Evolutionary conservation across 2,797 vertebrate genomes (phyloP), one percentile per base, ranked within the genome.

Genomic region (Glossophaga mutica): DNA sequence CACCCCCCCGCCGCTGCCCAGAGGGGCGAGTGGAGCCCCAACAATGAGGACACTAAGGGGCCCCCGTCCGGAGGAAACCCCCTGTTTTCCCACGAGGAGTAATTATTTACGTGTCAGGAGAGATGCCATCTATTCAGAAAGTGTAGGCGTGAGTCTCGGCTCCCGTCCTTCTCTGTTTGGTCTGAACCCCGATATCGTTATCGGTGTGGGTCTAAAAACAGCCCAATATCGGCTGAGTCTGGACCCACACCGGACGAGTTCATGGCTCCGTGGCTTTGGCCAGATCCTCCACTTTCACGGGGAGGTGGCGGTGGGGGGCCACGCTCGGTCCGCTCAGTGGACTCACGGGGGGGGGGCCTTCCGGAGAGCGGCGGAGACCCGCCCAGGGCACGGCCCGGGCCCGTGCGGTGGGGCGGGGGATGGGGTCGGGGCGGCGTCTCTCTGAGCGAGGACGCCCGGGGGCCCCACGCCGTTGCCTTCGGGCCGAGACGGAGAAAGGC

Each of bases 1-100:
- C 7, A 34, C 3, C 32, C 6, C 5, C 26, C 3, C 0, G 9
- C 34, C 5, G 3, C 21, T 2, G 0, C 8, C 39, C 16, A 0
- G 24, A 52, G 19, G 34, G 29, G 15, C 4, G 6, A 2, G 32
- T 0, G 37, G 37, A 12, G n/a, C 5, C 6, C 76, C 32, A 57
- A 0, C 42, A 16, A 0, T 0, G 34, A 65, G 59, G 26, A 12
- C 5, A 10, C 21, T 1, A 3, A 24, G 52, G 9, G 37, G 12
- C 26, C 19, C 0, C 34, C 0, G 2, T 1, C 22, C 5, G 22
- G 12, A 24, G 22, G 2, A 70, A 50, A 48, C 16, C 22, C 16
- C 39, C 18, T 0, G 3, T n/a, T 22, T 15, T 2, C 42, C 42
- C 14, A 6, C 5, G 16, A 92, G 26, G 11, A 18, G 22, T 42